Evolutionary conservation across 2,113 vertebrate genomes (phyloP), one percentile per base, ranked within the genome.

Genomic region (Clinocottus analis): DNA sequence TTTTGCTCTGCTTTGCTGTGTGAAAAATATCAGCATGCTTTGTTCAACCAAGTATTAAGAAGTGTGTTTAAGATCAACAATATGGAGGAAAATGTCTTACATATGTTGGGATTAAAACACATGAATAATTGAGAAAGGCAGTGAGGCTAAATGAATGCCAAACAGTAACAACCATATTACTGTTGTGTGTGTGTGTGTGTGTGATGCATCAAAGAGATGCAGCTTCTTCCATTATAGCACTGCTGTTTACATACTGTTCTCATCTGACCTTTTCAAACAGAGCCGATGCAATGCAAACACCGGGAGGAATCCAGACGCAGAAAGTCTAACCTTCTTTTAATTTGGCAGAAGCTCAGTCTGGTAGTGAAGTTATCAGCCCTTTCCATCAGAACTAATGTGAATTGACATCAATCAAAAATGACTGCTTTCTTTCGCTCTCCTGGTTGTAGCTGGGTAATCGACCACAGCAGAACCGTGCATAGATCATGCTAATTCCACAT

Each of bases 291-390:
- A 35, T 11, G 64, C 67, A 85, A 82, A 78, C 70, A 82, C 58
- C 13, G 45, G 2, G 11, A 73, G 74, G 69, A 75, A 84, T 75
- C 82, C 77, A 72, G 72, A 78, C 6, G 10, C 31, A 51, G 39
- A 75, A 82, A 82, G 60, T 39, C 66, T 87, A 81, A 89, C 84
- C 89, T 89, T 87, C 80, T 83, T 80, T 71, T 67, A 69, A 80
- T 87, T 77, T 75, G 79, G 41, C 71, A 41, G 58, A 27, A 74
- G 66, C 74, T 64, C 71, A 0, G 45, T 4, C 31, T n/a, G 61
- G 69, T 41, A 60, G 33, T 35, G 53, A 76, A 80, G 79, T 83
- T 86, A 77, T 89, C 83, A 79, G 79, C 65, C 63, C 75, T 77
- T 74, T 86, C 65, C 39, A 72, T 89, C 82, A 80, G 72, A 77